phyloP scores from a whole-genome alignment of 2,888 invertebrate genomes.

The Nomada flava region DNA sequence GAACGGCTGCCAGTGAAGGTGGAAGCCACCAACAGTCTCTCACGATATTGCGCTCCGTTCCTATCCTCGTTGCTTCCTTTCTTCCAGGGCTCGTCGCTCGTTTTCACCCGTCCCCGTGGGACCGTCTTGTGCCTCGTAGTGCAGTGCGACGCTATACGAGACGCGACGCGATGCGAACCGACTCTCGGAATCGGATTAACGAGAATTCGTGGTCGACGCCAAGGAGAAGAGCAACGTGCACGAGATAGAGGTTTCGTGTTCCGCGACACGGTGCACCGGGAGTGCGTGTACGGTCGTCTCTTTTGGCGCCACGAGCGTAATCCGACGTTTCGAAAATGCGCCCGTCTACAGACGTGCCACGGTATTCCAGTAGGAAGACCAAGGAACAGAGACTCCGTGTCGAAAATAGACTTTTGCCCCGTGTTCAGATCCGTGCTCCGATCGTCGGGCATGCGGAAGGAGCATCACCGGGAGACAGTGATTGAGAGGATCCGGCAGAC shows the following conservation, averaged over 20 bases:
- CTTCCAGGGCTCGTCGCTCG: constrained; percentile 39
- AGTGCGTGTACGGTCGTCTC: constrained; percentile 11
- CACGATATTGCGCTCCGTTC: constrained; percentile 65
- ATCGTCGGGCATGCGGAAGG: constrained; percentile 70
- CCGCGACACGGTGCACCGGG: not conserved
- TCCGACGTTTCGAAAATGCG: constrained; percentile 56
- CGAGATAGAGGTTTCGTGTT: constrained; percentile 30
- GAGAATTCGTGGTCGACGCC: not conserved
- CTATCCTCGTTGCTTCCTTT: constrained; percentile 52
- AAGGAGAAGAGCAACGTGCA: constrained; percentile 1
- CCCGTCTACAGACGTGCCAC: constrained; percentile 29
- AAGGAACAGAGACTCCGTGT: constrained; percentile 33
- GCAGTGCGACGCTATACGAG: constrained; percentile 19
- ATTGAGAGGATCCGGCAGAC: constrained; percentile 66
- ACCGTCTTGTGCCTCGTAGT: constrained; percentile 16
- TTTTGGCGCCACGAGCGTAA: constrained; percentile 50
- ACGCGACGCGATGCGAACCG: constrained; percentile 24
- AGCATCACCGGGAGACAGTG: constrained; percentile 64
- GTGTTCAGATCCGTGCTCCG: constrained; percentile 49
- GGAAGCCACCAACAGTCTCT: constrained; percentile 73
- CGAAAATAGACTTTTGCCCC: constrained; percentile 55
- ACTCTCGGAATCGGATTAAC: constrained; percentile 39
- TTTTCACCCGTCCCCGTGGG: constrained; percentile 48
- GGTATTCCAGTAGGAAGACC: constrained; percentile 54
- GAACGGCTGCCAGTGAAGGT: constrained; percentile 80